Evolutionary conservation across 23 tunicate genomes (phyloP), one percentile per base, ranked within the genome.

Genomic region (Corella eumyota): DNA sequence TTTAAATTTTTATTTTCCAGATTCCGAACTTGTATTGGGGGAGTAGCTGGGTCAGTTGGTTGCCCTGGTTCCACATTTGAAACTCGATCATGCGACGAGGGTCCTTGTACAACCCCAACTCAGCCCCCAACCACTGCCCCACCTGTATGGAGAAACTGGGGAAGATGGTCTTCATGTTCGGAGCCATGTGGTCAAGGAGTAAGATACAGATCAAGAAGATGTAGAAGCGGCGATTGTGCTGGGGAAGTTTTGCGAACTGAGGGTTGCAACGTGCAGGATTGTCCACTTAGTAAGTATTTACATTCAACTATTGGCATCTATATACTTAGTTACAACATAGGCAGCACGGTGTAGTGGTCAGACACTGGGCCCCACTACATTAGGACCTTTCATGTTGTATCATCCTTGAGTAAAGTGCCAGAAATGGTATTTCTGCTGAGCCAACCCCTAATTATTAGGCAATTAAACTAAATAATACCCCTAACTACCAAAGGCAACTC

Each of bases 21-120:
- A 57, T 36, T 67, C 3, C 31, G 76, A 15, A 17, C 26, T 19
- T 72, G 78, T 44, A 25, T 67, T 23, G 63, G 64, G 7, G 65
- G 75, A 19, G 50, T 33, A 2, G 55, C 75, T 30, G 84, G 75
- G 4, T 60, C 74, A 24, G 22, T 13, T 2, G 28, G 61, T 9
- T 77, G 84, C 36, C 74, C 74, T 19, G 84, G 84, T 20, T 33
- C 34, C 1, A 24, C 25, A 34, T 61, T 30, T 27, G 84, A 77
- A 40, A 11, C 62, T 5, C 58, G 22, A 58, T 7, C 56, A 20
- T 70, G 76, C 32, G 1, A 38, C 21, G 27, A n/a, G n/a, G n/a
- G n/a, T 44, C 15, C 48, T 44, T 44, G 11, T 44, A 44, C 48
- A 44, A 15, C 15, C 11, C 15, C 48, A 44, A 44, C 11, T 13